Percentiles rank a stretch among this genome's conserved stretches.
Evolutionary conservation across 1,140 invertebrate genomes (phyloP).

Genomic region (Mamestra configurata): DNA sequence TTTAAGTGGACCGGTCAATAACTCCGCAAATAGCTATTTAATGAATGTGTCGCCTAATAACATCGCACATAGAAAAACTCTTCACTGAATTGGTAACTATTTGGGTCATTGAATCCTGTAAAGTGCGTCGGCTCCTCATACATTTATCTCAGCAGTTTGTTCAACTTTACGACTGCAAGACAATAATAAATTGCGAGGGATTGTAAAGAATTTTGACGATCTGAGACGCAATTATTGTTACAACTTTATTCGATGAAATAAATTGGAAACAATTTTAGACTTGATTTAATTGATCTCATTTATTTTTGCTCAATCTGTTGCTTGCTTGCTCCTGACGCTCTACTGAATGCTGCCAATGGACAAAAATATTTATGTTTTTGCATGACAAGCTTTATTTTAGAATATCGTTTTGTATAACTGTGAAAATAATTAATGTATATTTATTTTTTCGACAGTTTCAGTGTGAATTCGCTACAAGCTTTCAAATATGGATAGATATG

Average conservation of each 20-base stretch:
- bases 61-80: constrained; percentile 65
- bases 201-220: constrained; percentile 26
- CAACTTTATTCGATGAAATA: constrained; percentile 15
- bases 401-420: background rate
- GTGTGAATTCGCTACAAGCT: background rate
- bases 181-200: constrained; percentile 16
- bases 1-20: constrained; percentile 70
- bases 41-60: constrained; percentile 65
- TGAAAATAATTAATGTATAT: background rate
- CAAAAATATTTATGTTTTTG: background rate
- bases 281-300: constrained; percentile 22
- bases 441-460: background rate
- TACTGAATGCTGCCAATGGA: background rate
- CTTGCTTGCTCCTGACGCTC: background rate
- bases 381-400: background rate
- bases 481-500: background rate
- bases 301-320: constrained; percentile 8
- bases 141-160: constrained; percentile 2
- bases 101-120: constrained; percentile 70
- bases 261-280: constrained; percentile 14
- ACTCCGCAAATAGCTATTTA: constrained; percentile 63
- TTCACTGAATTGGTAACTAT: constrained; percentile 68
- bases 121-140: constrained; percentile 34
- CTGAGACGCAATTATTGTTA: background rate
- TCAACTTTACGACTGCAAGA: constrained; percentile 22